phyloP scores from a whole-genome alignment of 2,888 invertebrate genomes.

The Epistrophella euchroma region DNA sequence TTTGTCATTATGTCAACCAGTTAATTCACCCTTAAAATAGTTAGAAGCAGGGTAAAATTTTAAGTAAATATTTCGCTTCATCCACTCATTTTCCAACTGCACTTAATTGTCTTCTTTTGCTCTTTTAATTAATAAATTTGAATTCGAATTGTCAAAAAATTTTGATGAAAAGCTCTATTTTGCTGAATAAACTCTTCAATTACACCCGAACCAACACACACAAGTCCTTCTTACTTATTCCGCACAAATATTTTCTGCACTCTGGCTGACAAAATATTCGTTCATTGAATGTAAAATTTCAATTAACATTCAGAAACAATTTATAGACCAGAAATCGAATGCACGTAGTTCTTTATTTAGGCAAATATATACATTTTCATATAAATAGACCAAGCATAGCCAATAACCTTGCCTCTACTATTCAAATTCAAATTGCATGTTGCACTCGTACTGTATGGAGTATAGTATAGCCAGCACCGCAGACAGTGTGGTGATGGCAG shows the following conservation, averaged over 20 bases:
- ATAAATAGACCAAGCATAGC: conserved; percentile 3
- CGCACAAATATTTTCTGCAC: background rate
- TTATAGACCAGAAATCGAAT: conserved; percentile 53
- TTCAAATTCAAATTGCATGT: conserved; percentile 59
- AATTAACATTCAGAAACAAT: conserved; percentile 50
- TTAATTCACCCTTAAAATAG: no score
- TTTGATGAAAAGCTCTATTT: conserved; percentile 3
- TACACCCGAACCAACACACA: background rate
- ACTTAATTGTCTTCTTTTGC: background rate
- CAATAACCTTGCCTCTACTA: conserved; percentile 41
- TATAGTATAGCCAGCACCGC: no score
- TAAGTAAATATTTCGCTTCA: no score
- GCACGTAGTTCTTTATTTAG: conserved; percentile 36
- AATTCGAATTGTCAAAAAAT: conserved; percentile 5
- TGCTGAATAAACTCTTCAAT: conserved; percentile 7
- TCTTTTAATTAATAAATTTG: background rate
- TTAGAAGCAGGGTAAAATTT: no score
- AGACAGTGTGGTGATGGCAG: background rate
- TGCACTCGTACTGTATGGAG: background rate
- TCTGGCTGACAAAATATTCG: conserved; percentile 10
- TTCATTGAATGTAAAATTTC: conserved; percentile 38
- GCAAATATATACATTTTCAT: conserved; percentile 6
- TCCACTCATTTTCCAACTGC: background rate
- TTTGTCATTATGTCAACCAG: no score
- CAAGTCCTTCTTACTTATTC: background rate